These are phyloP conservation scores for Alouatta palliata DNA, from an alignment of 2,113 vertebrate species.

Conservation along the genomic window DNA sequence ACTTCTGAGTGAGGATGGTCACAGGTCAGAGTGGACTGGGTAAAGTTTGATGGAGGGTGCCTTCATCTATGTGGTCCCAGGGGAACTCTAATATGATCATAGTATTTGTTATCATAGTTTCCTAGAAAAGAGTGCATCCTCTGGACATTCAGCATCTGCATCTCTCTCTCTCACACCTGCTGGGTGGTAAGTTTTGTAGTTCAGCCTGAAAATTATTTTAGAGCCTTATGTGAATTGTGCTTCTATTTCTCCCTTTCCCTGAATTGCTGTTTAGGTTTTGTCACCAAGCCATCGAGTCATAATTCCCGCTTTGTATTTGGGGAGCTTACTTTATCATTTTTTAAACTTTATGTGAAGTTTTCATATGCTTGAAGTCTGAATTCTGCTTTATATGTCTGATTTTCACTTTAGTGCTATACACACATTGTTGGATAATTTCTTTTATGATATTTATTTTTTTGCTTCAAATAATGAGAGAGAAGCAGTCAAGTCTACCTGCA, in stretches of 20 bases:
- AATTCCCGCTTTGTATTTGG: not conserved
- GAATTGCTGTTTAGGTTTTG: not conserved
- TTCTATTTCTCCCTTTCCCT: not conserved
- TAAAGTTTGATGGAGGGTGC: not conserved
- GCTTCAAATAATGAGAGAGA: not conserved
- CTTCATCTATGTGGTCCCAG: not conserved
- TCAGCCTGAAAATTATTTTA: not conserved
- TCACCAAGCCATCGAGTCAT: not conserved
- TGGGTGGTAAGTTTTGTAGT: not conserved
- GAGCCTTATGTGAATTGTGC: not conserved
- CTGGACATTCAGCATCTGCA: not conserved
- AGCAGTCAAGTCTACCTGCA: not conserved
- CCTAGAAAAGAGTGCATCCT: not conserved
- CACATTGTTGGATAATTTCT: not conserved
- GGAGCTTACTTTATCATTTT: not conserved
- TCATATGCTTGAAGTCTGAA: not conserved
- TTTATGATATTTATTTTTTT: not conserved
- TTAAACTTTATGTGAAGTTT: not conserved
- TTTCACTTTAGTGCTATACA: not conserved
- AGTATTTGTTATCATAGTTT: not conserved
- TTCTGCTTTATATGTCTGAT: not conserved
- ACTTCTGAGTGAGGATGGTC: not conserved
- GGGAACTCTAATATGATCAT: not conserved
- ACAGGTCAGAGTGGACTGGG: not conserved
- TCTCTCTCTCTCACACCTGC: not conserved